Evolutionary conservation across 1,140 invertebrate species (phyloP).

Genomic region (Asobara japonica): DNA sequence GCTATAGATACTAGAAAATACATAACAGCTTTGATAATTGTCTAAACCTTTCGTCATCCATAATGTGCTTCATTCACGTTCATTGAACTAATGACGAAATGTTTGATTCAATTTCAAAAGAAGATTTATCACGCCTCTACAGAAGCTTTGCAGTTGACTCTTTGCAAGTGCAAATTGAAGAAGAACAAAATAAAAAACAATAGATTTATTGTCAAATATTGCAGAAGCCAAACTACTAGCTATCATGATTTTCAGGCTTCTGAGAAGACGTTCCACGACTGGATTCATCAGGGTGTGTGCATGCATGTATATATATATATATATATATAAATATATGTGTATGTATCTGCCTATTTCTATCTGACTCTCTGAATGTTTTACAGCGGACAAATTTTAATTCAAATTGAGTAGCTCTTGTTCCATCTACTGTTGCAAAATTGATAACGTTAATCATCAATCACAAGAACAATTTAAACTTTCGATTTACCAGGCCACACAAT

Average conservation of each 20-base stretch:
- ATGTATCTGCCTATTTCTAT: constrained; percentile 15
- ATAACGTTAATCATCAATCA: too few species aligned
- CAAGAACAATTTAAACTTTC: too few species aligned
- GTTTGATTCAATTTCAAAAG: constrained; percentile 22
- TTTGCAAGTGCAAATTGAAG: neutral
- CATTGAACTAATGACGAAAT: constrained; percentile 45
- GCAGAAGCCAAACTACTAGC: constrained; percentile 33
- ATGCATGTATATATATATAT: too few species aligned
- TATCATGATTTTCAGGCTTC: constrained; percentile 39
- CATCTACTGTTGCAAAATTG: too few species aligned
- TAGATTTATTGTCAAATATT: neutral
- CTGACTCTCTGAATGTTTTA: constrained; percentile 32
- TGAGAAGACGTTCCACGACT: constrained; percentile 47
- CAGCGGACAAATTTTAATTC: neutral
- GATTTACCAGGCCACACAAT: neutral
- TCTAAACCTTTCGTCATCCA: constrained; percentile 41
- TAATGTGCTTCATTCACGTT: neutral
- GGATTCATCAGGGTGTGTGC: constrained; percentile 54
- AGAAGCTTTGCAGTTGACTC: constrained; percentile 44
- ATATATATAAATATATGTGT: too few species aligned
- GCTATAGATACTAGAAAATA: constrained; percentile 58
- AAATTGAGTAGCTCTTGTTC: too few species aligned
- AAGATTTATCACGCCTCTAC: constrained; percentile 46
- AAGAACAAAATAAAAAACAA: neutral
- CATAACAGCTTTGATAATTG: constrained; percentile 54